Percentiles rank a stretch among this genome's conserved stretches.
These are phyloP conservation scores for Psilopsiagon aymara DNA, from an alignment of 2,113 vertebrate species.

Conservation along the genomic window DNA sequence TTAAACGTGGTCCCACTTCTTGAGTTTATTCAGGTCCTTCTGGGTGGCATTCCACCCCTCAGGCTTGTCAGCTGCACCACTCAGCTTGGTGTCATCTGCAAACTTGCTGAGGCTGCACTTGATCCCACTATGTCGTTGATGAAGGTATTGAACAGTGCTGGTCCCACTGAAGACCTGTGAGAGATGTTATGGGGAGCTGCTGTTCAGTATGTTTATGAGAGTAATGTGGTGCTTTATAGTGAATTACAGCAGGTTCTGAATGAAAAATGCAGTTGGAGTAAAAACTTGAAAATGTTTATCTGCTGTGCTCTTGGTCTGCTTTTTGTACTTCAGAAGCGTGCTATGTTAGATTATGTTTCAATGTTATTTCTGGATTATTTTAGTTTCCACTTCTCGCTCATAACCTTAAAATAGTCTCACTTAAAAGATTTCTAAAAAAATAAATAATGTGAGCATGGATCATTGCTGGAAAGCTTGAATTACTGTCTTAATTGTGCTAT, in stretches of 20 bases:
- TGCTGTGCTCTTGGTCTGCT: background rate
- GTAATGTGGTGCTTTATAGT: background rate
- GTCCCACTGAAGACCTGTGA: fast-evolving
- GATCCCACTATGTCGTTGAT: fast-evolving
- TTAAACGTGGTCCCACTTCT: background rate
- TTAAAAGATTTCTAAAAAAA: background rate
- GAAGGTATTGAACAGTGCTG: background rate
- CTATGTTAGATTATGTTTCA: background rate
- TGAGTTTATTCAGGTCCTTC: background rate
- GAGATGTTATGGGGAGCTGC: background rate
- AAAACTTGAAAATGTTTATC: background rate
- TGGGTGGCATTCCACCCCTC: background rate
- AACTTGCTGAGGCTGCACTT: background rate
- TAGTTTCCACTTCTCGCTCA: background rate
- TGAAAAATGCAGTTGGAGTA: background rate
- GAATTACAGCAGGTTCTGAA: background rate
- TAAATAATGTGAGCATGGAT: background rate
- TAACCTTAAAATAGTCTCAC: background rate
- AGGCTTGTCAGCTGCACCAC: fast-evolving
- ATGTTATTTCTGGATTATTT: background rate
- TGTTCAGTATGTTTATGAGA: background rate
- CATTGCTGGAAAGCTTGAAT: background rate
- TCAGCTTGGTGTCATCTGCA: background rate
- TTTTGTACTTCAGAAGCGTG: fast-evolving
- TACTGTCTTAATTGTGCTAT: background rate